Evolutionary conservation across 2,797 vertebrate species (phyloP).

Genomic region (Phataginus tricuspis): DNA sequence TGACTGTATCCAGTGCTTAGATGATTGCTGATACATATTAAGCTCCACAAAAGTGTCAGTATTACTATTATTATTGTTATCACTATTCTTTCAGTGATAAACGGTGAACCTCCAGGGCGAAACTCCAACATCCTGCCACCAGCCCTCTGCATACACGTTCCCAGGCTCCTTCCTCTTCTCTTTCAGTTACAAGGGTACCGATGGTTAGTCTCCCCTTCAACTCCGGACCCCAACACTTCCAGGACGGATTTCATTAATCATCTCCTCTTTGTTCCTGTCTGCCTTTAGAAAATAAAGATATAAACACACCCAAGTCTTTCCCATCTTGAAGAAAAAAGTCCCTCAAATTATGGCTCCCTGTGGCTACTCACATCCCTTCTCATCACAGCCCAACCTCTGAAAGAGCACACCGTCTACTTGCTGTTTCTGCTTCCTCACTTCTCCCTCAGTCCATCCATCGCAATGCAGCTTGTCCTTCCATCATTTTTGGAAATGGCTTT

Average conservation of each 20-base stretch:
- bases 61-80: not conserved
- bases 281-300: not conserved
- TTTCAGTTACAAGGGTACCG: not conserved
- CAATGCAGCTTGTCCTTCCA: not conserved
- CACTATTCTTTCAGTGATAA: not conserved
- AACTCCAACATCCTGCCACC: not conserved
- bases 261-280: not conserved
- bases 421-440: not conserved
- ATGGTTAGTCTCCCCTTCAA: not conserved
- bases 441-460: not conserved
- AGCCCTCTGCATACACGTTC: not conserved
- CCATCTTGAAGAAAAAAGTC: not conserved
- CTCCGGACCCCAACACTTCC: not conserved
- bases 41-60: not conserved
- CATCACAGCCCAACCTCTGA: not conserved
- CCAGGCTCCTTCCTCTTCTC: not conserved
- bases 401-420: not conserved
- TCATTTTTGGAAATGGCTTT: not conserved
- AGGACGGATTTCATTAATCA: not conserved
- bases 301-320: not conserved
- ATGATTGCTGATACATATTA: not conserved
- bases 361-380: not conserved
- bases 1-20: not conserved
- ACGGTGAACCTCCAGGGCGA: not conserved
- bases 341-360: not conserved